These are phyloP conservation scores for Saturnia japonica DNA, from an alignment of 2,888 invertebrate genomes.

Conservation along the genomic window DNA sequence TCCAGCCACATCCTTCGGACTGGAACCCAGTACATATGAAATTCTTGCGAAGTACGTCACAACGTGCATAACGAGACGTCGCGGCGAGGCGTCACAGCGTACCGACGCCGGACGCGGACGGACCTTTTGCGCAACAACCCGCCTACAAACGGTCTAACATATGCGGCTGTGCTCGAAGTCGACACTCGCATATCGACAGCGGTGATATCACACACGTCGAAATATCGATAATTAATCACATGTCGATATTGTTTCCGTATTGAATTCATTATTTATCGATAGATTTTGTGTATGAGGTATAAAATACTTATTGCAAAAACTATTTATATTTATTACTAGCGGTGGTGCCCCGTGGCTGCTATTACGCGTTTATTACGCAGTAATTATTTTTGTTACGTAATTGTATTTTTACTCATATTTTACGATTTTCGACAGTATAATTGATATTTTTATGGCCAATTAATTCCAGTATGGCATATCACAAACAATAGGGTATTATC, in stretches of 20 bases:
- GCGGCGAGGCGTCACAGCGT: slow-evolving; percentile 54
- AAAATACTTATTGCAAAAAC: not conserved
- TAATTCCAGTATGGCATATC: too few relatives aligned
- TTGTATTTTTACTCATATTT: too few relatives aligned
- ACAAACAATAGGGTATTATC: too few relatives aligned
- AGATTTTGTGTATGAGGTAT: not conserved
- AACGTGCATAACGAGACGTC: slow-evolving; percentile 50
- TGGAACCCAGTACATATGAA: too few relatives aligned
- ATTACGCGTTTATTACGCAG: too few relatives aligned
- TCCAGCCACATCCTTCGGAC: too few relatives aligned
- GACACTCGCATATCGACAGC: slow-evolving; percentile 11
- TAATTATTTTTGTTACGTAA: too few relatives aligned
- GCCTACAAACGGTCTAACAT: slow-evolving; percentile 41
- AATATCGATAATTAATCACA: not conserved
- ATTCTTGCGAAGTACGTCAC: slow-evolving; percentile 24
- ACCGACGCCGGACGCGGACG: too few relatives aligned
- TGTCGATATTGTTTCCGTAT: not conserved
- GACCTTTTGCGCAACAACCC: slow-evolving; percentile 49
- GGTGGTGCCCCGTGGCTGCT: too few relatives aligned
- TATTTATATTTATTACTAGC: not conserved
- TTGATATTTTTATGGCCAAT: not conserved
- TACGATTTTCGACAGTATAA: too few relatives aligned
- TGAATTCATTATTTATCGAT: not conserved
- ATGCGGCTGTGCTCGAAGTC: not conserved
- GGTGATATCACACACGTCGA: not conserved